Evolutionary conservation across 2,797 vertebrate genomes (phyloP), one percentile per base, ranked within the genome.

Genomic region (Anguilla marmorata): DNA sequence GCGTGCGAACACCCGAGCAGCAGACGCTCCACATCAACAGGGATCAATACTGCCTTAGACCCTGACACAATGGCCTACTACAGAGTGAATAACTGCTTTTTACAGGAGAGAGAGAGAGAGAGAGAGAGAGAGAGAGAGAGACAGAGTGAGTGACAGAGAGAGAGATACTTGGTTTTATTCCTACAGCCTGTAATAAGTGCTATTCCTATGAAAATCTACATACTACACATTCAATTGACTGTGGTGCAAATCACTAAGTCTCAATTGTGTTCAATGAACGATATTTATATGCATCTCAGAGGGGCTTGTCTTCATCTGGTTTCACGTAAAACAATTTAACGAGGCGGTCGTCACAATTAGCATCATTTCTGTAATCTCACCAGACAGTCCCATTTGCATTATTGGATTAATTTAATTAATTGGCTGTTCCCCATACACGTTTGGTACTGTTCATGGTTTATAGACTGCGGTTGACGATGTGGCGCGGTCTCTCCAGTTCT

Each of bases 11-110:
- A 16, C 52, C 52, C n/a, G 79, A 87, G 66, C 84, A 76, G 45
- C 87, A 85, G 83, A 86, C 87, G 86, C 86, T 85, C 72, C 54
- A 90, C 90, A 91, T 92, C 94, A 93, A 93, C 92, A 91, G 90
- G 89, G 93, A 95, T 95, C 95, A 94, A 95, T 95, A 95, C 88
- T 92, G 94, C 93, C 95, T 95, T 95, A 95, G 93, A 91, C 88
- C 90, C 91, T 90, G 95, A 95, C 94, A 94, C 93, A 94, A 93
- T 92, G 93, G 93, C 92, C 91, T 91, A 89, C 85, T 76, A 21
- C n/a, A 41, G 83, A 54, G 24, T 74, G 66, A 87, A 85, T 89
- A 41, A 88, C 60, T 87, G 88, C 89, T 92, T 63, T 63, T 63
- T 9, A 21, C 24, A n/a, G 19, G 58, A 6, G 58, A 60, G 58